Conservation (phyloP, 2,888 invertebrate genomes). For the Holacanthella duospinosa region DNA sequence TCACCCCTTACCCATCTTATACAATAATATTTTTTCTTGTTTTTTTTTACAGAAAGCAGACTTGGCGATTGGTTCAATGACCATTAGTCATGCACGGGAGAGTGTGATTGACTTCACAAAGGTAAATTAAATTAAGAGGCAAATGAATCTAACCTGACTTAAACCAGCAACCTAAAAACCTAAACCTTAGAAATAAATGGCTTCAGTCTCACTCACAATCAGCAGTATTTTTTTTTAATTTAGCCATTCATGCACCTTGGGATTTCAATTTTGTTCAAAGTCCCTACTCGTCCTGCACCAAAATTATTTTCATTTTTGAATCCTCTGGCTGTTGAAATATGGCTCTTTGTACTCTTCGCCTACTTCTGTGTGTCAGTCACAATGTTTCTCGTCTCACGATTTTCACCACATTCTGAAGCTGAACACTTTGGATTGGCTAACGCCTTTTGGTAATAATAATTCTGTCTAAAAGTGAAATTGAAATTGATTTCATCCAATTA, state of each 20-base stretch:
- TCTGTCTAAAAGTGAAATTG: too few species aligned
- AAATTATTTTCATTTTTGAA: conserved; percentile 90
- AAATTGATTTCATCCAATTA: too few species aligned
- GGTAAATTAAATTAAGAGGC: too few species aligned
- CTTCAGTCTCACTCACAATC: too few species aligned
- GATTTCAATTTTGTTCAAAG: conserved; percentile 73
- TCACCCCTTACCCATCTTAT: not conserved
- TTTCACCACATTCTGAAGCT: conserved; percentile 75
- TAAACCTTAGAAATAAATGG: too few species aligned
- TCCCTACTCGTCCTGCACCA: conserved; percentile 76
- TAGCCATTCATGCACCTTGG: conserved; percentile 92
- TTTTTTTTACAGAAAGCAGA: conserved; percentile 65
- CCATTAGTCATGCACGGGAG: conserved; percentile 77
- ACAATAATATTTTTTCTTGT: conserved; percentile 3
- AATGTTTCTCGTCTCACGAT: conserved; percentile 89
- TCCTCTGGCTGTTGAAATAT: conserved; percentile 90
- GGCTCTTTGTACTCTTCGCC: conserved; percentile 63
- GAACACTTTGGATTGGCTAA: conserved; percentile 92
- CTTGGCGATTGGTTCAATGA: conserved; percentile 91
- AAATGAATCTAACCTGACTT: too few species aligned
- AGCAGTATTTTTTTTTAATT: not conserved
- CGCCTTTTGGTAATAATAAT: conserved; percentile 94
- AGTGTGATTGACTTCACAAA: conserved; percentile 91
- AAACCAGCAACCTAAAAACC: not conserved
- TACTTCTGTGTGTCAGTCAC: conserved; percentile 87